Evolutionary conservation across 1,140 invertebrate genomes (phyloP).

Genomic region (Calephelis virginiensis): DNA sequence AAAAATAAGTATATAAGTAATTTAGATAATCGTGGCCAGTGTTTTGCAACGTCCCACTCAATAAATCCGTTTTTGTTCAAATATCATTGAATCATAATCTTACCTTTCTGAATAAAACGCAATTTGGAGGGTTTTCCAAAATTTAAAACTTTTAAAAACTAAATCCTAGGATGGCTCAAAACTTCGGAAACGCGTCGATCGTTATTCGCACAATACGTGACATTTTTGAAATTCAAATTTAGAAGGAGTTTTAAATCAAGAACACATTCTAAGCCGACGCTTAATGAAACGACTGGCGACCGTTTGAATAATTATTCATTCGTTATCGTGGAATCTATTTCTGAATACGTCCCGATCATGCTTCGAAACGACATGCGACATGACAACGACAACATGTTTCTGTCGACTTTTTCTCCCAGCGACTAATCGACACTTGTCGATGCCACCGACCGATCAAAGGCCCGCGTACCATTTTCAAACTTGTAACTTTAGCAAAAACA

Average conservation of each 20-base stretch:
- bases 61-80: too few species aligned
- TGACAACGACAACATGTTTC: conserved; percentile 51
- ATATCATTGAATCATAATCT: too few species aligned
- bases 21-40: too few species aligned
- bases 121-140: too few species aligned
- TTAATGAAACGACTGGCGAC: conserved; percentile 14
- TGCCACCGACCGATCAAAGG: conserved; percentile 45
- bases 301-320: conserved; percentile 53
- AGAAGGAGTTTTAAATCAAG: conserved; percentile 3
- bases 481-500: conserved; percentile 7
- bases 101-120: too few species aligned
- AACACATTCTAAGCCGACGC: conserved; percentile 3
- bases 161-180: too few species aligned
- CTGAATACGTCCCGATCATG: conserved; percentile 35
- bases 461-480: conserved; percentile 26
- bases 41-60: too few species aligned
- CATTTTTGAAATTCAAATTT: conserved; percentile 7
- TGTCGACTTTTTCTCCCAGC: conserved; percentile 53
- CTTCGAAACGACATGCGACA: conserved; percentile 38
- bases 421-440: conserved; percentile 56
- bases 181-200: too few species aligned
- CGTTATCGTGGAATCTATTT: conserved; percentile 49
- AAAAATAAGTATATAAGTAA: too few species aligned
- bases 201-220: too few species aligned
- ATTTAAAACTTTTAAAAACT: too few species aligned